Percentiles rank a stretch among this genome's conserved stretches.
phyloP scores from a whole-genome alignment of 2,797 vertebrate genomes.

The Alcedo quadribrachys region DNA sequence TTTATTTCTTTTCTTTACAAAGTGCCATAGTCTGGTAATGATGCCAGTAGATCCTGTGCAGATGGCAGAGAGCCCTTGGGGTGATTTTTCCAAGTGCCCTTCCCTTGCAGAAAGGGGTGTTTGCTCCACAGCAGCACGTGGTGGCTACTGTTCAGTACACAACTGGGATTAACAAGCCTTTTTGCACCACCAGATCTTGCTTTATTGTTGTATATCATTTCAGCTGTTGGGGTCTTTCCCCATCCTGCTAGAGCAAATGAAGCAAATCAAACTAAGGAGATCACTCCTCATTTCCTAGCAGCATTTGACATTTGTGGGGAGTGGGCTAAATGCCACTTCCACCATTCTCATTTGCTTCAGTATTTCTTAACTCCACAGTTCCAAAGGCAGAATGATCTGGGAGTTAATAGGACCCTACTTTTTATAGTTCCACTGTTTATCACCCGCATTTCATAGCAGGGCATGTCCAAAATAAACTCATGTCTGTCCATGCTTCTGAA shows the following conservation, averaged over 20 bases:
- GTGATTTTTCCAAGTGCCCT: neutral
- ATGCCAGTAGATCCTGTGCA: neutral
- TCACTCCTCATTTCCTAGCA: neutral
- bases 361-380: neutral
- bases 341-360: neutral
- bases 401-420: neutral
- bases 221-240: neutral
- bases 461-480: neutral
- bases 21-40: neutral
- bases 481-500: neutral
- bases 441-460: neutral
- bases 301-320: neutral
- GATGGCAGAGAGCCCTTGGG: neutral
- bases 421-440: neutral
- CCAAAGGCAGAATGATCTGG: neutral
- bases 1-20: neutral
- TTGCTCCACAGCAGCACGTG: neutral
- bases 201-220: neutral
- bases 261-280: neutral
- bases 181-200: neutral
- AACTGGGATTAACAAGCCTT: neutral
- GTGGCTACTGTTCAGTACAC: neutral
- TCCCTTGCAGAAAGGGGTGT: neutral
- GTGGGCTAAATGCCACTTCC: neutral
- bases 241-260: neutral